Evolutionary conservation across 2,113 vertebrate genomes (phyloP).

Genomic region (Noturus placidus): DNA sequence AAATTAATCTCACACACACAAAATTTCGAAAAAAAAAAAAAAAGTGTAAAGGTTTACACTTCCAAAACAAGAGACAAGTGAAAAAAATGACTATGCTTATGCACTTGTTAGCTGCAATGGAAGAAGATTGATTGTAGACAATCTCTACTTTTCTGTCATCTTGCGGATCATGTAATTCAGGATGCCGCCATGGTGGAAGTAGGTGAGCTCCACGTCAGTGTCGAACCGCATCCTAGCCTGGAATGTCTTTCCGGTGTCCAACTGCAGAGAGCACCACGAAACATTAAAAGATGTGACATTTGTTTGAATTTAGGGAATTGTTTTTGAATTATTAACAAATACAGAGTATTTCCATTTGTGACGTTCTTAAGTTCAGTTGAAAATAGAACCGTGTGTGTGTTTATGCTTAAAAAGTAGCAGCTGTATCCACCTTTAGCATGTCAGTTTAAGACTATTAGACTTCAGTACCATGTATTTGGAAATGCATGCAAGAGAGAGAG

Average conservation of each 20-base stretch:
- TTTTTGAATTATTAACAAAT: background rate
- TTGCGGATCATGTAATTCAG: conserved; percentile 99
- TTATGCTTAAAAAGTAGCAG: background rate
- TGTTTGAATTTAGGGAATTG: background rate
- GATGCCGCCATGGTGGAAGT: conserved; percentile 91
- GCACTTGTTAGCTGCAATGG: background rate
- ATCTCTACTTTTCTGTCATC: conserved; percentile 74
- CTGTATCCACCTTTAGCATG: background rate
- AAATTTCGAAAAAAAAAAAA: background rate
- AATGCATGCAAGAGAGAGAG: background rate
- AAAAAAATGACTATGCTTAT: background rate
- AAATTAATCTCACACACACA: background rate
- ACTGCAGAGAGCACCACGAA: conserved; percentile 65
- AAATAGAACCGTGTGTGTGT: background rate
- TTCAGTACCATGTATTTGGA: background rate
- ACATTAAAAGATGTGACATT: background rate
- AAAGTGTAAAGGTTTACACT: background rate
- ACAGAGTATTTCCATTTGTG: background rate
- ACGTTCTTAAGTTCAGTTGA: background rate
- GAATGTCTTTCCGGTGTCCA: conserved; percentile 86
- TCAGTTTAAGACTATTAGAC: background rate
- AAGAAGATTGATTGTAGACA: background rate
- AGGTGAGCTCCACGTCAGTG: conserved; percentile 92
- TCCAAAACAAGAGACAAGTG: conserved; percentile 10
- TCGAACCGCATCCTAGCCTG: conserved; percentile 88